Base-by-base conservation (phyloP, 2,797 vertebrate genomes). In the Oreortyx pictus region DNA sequence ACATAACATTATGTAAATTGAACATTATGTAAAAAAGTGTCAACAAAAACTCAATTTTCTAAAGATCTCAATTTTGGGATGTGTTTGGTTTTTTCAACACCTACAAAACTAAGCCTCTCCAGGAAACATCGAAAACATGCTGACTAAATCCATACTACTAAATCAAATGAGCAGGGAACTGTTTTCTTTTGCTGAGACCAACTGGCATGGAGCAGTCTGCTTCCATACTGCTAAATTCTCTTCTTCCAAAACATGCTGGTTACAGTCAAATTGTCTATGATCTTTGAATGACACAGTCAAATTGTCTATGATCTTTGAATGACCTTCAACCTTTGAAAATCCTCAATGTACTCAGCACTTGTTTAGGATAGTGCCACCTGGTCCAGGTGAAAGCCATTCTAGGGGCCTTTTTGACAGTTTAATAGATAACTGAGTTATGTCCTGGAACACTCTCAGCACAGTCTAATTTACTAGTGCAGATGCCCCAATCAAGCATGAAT, bases 181-280 rank as follows among this genome's bases (percentile, higher is more conserved):
- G 85, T 88, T 94, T 95, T 95, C 93, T 93, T 85, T 94, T 87
- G 62, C 87, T 25, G 82, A 89, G 73, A 95, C 94, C 93, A 95
- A 93, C 73, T 95, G 89, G 92, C 92, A 91, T 88, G 73, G 60
- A 94, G 24, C 62, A 89, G 54, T 35, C 52, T 89, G 47, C 56
- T 78, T 73, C 91, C 82, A 83, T 75, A 49, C n/a, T 92, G 76
- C 73, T 89, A 83, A 91, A 89, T 91, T 75, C 56, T 86, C 91
- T n/a, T 89, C 91, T 88, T 92, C 81, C 80, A 92, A 90, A 95
- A 93, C 77, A 81, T 41, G 66, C 62, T 94, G 56, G 59, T 3
- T 27, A 85, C 89, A 93, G 92, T 87, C 93, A 95, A 94, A 92
- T 83, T 92, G 76, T 87, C 56, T 89, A 64, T 88, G 82, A 95